A percentile compares a stretch with the other conserved stretches of the same genome.
These are phyloP conservation scores for Trachelus tabidus DNA, from an alignment of 2,888 invertebrate genomes.

Conservation along the genomic window DNA sequence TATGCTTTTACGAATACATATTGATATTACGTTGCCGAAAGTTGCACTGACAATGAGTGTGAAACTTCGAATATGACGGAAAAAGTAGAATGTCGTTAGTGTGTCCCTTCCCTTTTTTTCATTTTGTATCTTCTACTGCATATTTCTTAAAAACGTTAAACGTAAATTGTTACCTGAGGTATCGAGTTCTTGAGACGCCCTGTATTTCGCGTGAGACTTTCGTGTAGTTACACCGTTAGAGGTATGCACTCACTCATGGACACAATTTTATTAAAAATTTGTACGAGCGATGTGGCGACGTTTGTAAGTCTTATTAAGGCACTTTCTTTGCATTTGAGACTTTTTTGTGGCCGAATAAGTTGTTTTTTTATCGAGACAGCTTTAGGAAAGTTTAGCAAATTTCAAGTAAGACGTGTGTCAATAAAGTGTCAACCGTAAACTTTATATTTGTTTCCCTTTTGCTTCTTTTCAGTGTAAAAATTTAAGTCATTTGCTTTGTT, in stretches of 20 bases:
- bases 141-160: not conserved
- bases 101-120: not conserved
- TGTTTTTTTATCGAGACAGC: not conserved
- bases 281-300: not conserved
- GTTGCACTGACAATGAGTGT: not conserved
- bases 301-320: not conserved
- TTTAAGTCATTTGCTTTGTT: not conserved
- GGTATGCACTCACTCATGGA: not conserved
- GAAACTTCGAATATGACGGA: not conserved
- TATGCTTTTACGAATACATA: not conserved
- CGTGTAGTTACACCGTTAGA: not conserved
- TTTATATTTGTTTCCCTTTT: not conserved
- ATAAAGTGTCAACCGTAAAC: constrained; percentile 11
- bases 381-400: constrained; percentile 2
- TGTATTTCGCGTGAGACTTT: not conserved
- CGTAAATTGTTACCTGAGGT: not conserved
- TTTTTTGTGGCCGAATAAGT: not conserved
- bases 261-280: not conserved
- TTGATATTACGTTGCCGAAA: not conserved
- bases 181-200: not conserved
- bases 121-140: not conserved
- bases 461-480: not conserved
- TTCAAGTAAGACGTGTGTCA: constrained; percentile 15
- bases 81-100: not conserved
- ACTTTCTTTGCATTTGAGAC: not conserved